These are phyloP conservation scores for Tenthredo scrophulariae DNA, from an alignment of 2,888 invertebrate species.

Conservation along the genomic window DNA sequence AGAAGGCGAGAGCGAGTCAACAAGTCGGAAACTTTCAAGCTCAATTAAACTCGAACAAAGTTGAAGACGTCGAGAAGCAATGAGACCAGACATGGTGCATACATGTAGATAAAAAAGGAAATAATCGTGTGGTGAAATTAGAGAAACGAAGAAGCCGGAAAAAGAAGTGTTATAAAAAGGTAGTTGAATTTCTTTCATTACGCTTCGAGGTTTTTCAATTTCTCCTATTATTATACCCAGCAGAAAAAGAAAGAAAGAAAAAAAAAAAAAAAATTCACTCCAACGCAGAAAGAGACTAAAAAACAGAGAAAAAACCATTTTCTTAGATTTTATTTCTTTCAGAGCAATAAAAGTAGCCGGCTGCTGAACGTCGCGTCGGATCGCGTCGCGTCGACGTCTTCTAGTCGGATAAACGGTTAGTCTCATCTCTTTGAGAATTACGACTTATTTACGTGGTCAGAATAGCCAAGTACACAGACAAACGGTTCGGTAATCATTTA, in stretches of 20 bases:
- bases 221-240: neutral
- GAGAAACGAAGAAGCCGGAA: neutral
- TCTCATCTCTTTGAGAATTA: constrained; percentile 43
- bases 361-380: neutral
- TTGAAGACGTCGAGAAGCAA: constrained; percentile 64
- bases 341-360: neutral
- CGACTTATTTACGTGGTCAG: constrained; percentile 43
- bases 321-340: constrained; percentile 10
- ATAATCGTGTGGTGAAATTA: neutral
- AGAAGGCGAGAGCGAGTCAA: constrained; percentile 60
- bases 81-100: constrained; percentile 57
- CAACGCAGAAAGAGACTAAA: no score
- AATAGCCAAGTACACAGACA: constrained; percentile 24
- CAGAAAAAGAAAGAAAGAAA: neutral
- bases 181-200: neutral
- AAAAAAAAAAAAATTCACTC: neutral
- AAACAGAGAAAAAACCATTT: neutral
- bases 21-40: constrained; percentile 71
- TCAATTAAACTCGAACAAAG: constrained; percentile 72
- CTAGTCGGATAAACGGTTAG: constrained; percentile 21
- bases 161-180: neutral
- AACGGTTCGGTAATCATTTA: constrained; percentile 23
- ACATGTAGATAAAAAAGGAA: neutral
- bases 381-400: neutral
- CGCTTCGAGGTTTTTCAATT: neutral